A percentile compares a stretch with the other conserved stretches of the same genome.
Conservation (phyloP, 2,113 vertebrate species). For the Caranx melampygus region DNA sequence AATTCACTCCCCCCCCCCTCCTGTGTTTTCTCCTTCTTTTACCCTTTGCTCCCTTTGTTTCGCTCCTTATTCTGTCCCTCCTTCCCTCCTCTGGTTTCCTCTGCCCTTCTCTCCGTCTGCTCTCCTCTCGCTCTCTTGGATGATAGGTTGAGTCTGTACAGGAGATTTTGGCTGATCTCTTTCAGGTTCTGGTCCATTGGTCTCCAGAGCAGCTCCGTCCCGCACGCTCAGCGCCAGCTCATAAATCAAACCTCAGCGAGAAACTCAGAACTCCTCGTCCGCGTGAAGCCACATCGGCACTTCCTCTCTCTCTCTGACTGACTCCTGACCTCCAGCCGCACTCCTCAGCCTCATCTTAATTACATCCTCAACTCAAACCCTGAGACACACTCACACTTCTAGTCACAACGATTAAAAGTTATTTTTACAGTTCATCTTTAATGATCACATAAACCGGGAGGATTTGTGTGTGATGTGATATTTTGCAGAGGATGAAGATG, state of each 20-base stretch:
- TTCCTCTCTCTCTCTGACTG: constrained; percentile 21
- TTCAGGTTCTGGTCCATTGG: constrained; percentile 48
- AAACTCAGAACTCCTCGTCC: constrained; percentile 37
- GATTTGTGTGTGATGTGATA: no score
- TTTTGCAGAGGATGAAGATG: no score
- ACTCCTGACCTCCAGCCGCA: constrained; percentile 15
- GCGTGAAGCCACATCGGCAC: constrained; percentile 39
- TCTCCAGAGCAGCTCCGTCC: constrained; percentile 46
- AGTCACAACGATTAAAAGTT: neutral
- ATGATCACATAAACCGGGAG: no score
- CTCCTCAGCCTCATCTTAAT: neutral
- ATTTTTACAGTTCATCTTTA: neutral
- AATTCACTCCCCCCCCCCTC: neutral
- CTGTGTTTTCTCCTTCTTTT: neutral
- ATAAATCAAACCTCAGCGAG: constrained; percentile 70
- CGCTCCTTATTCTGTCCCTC: neutral
- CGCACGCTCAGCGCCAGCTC: constrained; percentile 41
- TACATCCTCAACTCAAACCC: neutral
- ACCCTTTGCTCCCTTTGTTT: neutral
- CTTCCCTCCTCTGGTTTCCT: neutral
- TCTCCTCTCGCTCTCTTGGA: neutral
- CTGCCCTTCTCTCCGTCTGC: neutral
- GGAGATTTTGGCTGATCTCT: constrained; percentile 58
- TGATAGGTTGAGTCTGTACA: constrained; percentile 44
- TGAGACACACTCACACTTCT: neutral